These are phyloP conservation scores for Halisarca cf. caerulea DNA, from an alignment of 37 sponge, comb jelly and placozoan species.

Conservation along the genomic window DNA sequence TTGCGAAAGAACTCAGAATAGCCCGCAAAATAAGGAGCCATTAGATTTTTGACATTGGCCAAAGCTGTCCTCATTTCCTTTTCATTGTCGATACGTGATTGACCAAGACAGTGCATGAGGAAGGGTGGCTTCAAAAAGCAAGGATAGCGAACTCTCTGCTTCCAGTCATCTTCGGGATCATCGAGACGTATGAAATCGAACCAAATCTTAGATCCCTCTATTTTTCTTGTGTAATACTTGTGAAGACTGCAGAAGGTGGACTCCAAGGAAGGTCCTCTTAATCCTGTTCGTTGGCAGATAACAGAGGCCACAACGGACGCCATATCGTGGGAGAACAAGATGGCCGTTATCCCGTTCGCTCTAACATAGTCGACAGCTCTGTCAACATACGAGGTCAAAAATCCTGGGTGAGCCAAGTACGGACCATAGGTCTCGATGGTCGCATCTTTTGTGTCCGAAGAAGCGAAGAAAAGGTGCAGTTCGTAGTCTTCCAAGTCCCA, in stretches of 20 bases:
- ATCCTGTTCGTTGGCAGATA: conserved; percentile 8
- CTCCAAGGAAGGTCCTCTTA: conserved; percentile 13
- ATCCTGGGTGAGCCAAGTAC: background rate
- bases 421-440: too few relatives aligned
- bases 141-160: background rate
- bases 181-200: background rate
- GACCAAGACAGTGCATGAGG: background rate
- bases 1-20: background rate
- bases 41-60: background rate
- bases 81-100: conserved; percentile 4
- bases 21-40: background rate
- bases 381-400: background rate
- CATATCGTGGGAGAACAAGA: background rate
- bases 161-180: background rate
- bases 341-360: background rate
- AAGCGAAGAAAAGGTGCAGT: too few relatives aligned
- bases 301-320: background rate
- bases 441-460: too few relatives aligned
- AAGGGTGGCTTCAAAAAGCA: conserved; percentile 32
- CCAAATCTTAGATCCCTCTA: conserved; percentile 24
- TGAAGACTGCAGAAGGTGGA: conserved; percentile 8
- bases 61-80: conserved; percentile 11
- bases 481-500: too few relatives aligned
- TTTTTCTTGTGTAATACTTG: conserved; percentile 29
- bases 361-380: conserved; percentile 22